These are phyloP conservation scores for Sciurus niger DNA, from an alignment of 2,113 vertebrate species.

Conservation along the genomic window DNA sequence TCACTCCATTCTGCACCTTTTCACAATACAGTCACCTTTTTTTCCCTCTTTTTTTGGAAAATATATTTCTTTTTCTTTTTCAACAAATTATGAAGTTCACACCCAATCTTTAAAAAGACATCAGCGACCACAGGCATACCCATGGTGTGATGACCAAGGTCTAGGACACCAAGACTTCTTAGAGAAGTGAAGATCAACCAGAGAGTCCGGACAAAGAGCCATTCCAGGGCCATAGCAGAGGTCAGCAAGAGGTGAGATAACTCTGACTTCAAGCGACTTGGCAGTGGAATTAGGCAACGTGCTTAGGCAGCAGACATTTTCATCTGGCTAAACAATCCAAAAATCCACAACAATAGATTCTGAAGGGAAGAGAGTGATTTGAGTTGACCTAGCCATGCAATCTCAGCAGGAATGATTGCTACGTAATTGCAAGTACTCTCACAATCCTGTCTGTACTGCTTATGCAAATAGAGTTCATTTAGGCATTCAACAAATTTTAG, in stretches of 20 bases:
- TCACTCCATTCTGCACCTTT: background rate
- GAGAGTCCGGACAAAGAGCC: background rate
- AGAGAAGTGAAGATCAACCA: background rate
- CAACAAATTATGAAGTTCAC: background rate
- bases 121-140: background rate
- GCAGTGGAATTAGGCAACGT: constrained; percentile 10
- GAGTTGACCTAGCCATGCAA: background rate
- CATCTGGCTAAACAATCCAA: constrained; percentile 29
- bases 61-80: background rate
- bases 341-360: constrained; percentile 56
- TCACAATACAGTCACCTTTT: background rate
- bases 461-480: constrained; percentile 3
- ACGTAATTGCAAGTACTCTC: background rate
- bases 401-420: constrained; percentile 49
- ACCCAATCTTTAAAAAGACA: constrained; percentile 48
- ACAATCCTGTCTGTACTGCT: background rate
- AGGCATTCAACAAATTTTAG: background rate
- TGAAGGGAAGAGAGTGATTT: background rate
- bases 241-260: constrained; percentile 44
- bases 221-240: background rate
- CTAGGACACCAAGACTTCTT: background rate
- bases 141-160: background rate
- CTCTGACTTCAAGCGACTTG: background rate
- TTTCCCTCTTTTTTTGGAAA: background rate
- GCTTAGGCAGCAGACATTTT: constrained; percentile 63